Evolutionary conservation across 2,113 vertebrate species (phyloP), one percentile per base, ranked within the genome.

Genomic region (Sylvietta virens): DNA sequence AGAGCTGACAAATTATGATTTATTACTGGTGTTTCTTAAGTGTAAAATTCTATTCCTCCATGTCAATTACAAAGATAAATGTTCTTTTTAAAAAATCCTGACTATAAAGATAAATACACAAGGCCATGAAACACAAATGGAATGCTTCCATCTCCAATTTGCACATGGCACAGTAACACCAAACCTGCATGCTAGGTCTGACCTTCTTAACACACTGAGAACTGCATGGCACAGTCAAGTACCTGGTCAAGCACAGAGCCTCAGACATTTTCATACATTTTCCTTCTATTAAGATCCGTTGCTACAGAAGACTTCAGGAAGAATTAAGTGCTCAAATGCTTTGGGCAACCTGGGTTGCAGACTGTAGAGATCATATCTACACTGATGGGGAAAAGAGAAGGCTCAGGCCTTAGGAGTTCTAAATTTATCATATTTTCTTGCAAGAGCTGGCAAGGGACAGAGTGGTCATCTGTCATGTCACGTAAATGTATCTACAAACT

Each of bases 401-500:
- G 9, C 13, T 74, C 37, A 47, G 28, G 20, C 11, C 42, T 54
- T 27, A 73, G 22, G 15, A 90, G 28, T 47, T 89, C 56, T 72
- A 84, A 76, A 92, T 35, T 81, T 27, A 78, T 27, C 7, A 8
- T n/a, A 45, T 47, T 84, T 91, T 50, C 77, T 88, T 86, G 84
- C 28, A 91, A 78, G 24, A 15, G 22, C 13, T 60, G n/a, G 31
- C 40, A 74, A 93, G 65, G n/a, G 65, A 74, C 22, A 66, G 35
- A 35, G 10, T 82, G 58, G 69, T 86, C 69, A 84, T 44, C 77
- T 74, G 31, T 53, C 65, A 44, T 39, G n/a, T 74, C 48, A 89
- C 72, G 95, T 94, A 92, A 95, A 89, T 64, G 91, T 21, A 95
- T 40, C 71, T 92, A 89, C 45, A 70, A 69, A 77, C 54, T 78